Evolutionary conservation across 2,113 vertebrate genomes (phyloP), one percentile per base, ranked within the genome.

Genomic region (Chaenogobius annularis): DNA sequence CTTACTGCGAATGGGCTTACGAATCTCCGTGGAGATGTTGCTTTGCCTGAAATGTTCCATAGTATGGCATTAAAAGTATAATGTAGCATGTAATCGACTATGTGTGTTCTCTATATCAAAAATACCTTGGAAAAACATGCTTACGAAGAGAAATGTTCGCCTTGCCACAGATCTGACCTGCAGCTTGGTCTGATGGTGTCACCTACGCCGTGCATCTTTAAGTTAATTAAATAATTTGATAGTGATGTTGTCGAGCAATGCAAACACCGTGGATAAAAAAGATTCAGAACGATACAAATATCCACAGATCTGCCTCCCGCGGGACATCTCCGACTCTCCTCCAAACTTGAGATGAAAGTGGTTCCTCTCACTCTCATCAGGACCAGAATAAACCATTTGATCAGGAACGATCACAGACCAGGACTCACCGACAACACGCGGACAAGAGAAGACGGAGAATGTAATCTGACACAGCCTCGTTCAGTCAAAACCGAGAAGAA

Each of bases 351-450:
- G 86, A 87, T 88, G 74, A 90, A 88, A 90, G 86, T 12, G 77
- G 76, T 73, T 88, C 79, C 75, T 83, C 69, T 62, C 22, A 83
- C 79, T 43, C 83, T 88, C 75, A 83, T 88, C 82, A 82, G 15
- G 55, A 72, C 80, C 69, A 75, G 77, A 90, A 90, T 90, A 90
- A 83, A 83, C 79, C 12, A 15, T 78, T 88, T 90, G 87, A 90
- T 90, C 88, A 88, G 26, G 23, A n/a, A 26, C 76, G 20, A 77
- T 87, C 76, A 87, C 81, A 87, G 82, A 81, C 70, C 58, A 12
- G 75, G 88, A 83, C 83, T 69, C 82, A 66, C 63, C 54, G 55
- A 70, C 48, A 50, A 70, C 75, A 68, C 79, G 69, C 9, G n/a
- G 50, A 54, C 50, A 54, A 17, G 17, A n/a, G 48, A 31, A 31